phyloP scores from a whole-genome alignment of 1,140 invertebrate species.

The Heterodera carotae region DNA sequence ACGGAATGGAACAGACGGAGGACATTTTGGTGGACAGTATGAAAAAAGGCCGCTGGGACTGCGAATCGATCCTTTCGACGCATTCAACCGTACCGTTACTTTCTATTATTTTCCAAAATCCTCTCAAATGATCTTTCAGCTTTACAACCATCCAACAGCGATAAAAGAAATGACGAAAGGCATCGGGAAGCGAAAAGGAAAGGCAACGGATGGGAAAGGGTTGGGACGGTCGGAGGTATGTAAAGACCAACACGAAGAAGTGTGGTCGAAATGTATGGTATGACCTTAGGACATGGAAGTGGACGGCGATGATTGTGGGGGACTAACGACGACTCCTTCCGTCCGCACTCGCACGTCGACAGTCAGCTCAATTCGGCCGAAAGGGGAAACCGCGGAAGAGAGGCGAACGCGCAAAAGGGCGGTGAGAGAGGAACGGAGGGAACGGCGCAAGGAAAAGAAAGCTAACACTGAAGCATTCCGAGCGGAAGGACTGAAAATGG shows the following conservation, averaged over 20 bases:
- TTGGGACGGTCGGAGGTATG: slow-evolving; percentile 60
- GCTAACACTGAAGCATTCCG: slow-evolving; percentile 82
- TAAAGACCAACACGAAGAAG: background rate
- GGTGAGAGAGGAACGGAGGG: slow-evolving; percentile 64
- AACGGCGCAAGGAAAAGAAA: slow-evolving; percentile 83
- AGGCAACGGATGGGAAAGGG: slow-evolving; percentile 8
- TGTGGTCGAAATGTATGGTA: background rate
- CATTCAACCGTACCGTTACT: slow-evolving; percentile 37
- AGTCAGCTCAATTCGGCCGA: slow-evolving; percentile 70
- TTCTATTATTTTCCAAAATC: background rate
- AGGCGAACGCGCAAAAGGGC: slow-evolving; percentile 69
- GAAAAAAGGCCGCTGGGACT: slow-evolving; percentile 78
- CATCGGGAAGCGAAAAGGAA: slow-evolving; percentile 57
- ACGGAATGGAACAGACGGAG: slow-evolving; percentile 72
- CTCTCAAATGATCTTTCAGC: slow-evolving; percentile 12
- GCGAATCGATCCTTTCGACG: slow-evolving; percentile 77
- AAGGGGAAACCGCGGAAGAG: slow-evolving; percentile 81
- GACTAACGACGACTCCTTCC: background rate
- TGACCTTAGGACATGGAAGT: slow-evolving; percentile 31
- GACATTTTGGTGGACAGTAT: slow-evolving; percentile 60
- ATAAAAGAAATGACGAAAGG: slow-evolving; percentile 72
- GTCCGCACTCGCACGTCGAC: slow-evolving; percentile 4
- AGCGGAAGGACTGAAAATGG: slow-evolving; percentile 76
- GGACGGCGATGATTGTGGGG: slow-evolving; percentile 71
- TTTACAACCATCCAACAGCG: slow-evolving; percentile 67